Conservation (phyloP, 2,888 invertebrate species). For the Seladonia tumulorum region DNA sequence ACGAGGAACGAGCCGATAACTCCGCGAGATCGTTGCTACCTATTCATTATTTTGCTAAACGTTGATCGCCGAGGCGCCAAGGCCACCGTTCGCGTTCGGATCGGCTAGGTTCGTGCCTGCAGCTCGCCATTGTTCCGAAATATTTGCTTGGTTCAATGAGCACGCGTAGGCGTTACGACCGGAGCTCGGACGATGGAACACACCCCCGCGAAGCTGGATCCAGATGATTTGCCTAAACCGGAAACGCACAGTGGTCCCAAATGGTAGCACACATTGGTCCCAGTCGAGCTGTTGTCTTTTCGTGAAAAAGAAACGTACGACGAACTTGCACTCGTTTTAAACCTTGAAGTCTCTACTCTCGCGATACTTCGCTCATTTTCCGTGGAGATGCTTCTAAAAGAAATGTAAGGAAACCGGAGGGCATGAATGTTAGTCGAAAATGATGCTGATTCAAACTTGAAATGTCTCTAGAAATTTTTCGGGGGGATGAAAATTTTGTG, state of each 20-base stretch:
- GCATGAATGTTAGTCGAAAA: too few relatives aligned
- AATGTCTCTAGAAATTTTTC: too few relatives aligned
- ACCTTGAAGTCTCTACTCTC: too few relatives aligned
- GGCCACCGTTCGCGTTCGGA: slow-evolving; percentile 51
- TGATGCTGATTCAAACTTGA: too few relatives aligned
- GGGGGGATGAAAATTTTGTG: too few relatives aligned
- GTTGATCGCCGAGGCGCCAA: slow-evolving; percentile 70
- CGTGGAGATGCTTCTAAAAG: too few relatives aligned
- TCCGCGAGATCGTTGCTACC: slow-evolving; percentile 72
- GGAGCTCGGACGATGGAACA: background rate
- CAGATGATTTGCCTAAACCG: background rate
- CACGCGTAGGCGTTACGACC: slow-evolving; percentile 42
- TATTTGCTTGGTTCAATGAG: slow-evolving; percentile 59
- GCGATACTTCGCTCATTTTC: too few relatives aligned
- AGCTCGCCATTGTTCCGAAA: slow-evolving; percentile 70
- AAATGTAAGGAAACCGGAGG: too few relatives aligned
- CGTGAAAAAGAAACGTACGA: too few relatives aligned
- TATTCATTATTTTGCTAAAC: slow-evolving; percentile 76
- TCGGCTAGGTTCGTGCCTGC: slow-evolving; percentile 29
- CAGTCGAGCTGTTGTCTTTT: too few relatives aligned
- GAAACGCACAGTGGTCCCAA: background rate
- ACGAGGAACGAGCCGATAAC: slow-evolving; percentile 69
- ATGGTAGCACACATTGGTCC: background rate
- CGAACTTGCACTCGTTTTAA: too few relatives aligned
- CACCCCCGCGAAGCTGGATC: background rate